Evolutionary conservation across 2,113 vertebrate species (phyloP), one percentile per base, ranked within the genome.

Genomic region (Puntigrus tetrazona): DNA sequence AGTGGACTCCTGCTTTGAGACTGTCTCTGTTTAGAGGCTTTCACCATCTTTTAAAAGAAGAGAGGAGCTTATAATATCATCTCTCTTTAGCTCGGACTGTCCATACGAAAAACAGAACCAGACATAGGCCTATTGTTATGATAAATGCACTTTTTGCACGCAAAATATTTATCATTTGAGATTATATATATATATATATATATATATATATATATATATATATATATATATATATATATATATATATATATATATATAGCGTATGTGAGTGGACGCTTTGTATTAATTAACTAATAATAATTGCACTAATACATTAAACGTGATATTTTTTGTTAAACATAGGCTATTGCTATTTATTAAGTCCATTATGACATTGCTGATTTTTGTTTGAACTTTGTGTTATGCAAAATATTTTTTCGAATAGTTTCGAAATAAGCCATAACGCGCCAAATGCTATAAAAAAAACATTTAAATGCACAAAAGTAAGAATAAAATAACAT

Each of bases 401-500:
- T 45, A 18, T 36, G 1, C 31, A 2, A 11, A 55, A 69, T 36
- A 18, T 22, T n/a, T n/a, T n/a, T n/a, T n/a, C n/a, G n/a, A n/a
- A n/a, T n/a, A n/a, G 31, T 20, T 36, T 69, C 38, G 29, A 67
- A 34, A 20, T 31, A 14, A 3, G 2, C 7, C 67, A 41, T 20
- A 38, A 3, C 4, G 31, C 31, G 3, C 9, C 31, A 5, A 25
- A 25, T 41, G 22, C 13, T 41, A 43, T 1, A 0, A 69, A 69
- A 3, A 69, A 41, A 27, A n/a, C 6, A 43, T 20, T 29, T 7
- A 45, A 81, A 52, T 81, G 3, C 38, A 57, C 34, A 86, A 79
- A 45, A 76, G 3, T 87, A 86, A 74, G 87, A 94, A 94, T 96
- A 97, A 98, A 99, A 98, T 98, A 97, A 96, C 96, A 96, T 99